These are phyloP conservation scores for Gallinago solitaria DNA, from an alignment of 2,797 vertebrate species.

Conservation along the genomic window DNA sequence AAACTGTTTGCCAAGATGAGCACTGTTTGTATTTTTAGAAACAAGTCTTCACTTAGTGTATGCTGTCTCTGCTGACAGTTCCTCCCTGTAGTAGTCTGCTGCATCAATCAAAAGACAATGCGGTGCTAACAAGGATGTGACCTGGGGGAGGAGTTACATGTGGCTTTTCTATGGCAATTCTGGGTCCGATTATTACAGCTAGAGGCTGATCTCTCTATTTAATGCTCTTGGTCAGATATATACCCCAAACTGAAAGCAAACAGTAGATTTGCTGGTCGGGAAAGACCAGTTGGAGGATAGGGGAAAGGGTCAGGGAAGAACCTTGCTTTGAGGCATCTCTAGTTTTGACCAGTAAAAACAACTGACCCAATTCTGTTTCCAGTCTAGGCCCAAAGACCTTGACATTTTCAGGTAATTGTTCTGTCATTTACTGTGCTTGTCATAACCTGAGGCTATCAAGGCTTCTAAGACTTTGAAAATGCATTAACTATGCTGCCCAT, in stretches of 20 bases:
- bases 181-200: background rate
- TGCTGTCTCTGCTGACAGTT: background rate
- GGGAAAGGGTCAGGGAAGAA: too few relatives aligned
- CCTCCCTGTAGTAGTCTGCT: background rate
- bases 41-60: background rate
- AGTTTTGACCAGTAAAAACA: background rate
- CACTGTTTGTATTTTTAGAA: background rate
- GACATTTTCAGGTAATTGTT: background rate
- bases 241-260: background rate
- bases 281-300: background rate
- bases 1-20: background rate
- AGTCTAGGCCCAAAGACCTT: background rate
- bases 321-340: background rate
- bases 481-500: rapidly evolving
- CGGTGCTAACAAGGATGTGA: background rate
- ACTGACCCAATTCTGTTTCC: background rate
- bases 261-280: background rate
- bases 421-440: background rate
- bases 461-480: background rate
- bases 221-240: background rate
- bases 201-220: background rate
- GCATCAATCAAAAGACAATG: background rate
- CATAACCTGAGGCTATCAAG: background rate
- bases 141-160: rapidly evolving
- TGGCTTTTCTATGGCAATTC: background rate